Conservation (phyloP, 2,888 invertebrate genomes). For the Morpho deidamia region DNA sequence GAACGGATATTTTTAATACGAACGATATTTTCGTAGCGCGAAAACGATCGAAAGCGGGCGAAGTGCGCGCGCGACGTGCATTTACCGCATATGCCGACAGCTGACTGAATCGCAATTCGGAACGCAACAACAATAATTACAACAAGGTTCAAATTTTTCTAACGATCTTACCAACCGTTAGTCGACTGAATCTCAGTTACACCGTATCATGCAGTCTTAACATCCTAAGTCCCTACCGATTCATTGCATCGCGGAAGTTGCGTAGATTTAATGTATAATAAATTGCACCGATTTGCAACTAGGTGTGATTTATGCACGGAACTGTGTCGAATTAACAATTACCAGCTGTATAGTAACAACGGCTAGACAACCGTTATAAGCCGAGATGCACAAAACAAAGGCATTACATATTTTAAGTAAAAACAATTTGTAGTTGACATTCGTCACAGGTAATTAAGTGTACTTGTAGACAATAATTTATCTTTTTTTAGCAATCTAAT, state of each 20-base stretch:
- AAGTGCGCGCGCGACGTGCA: constrained; percentile 71
- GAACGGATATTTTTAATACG: constrained; percentile 22
- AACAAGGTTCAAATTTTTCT: constrained; percentile 55
- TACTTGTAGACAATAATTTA: too few relatives aligned
- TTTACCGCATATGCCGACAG: constrained; percentile 66
- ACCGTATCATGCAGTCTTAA: constrained; percentile 38
- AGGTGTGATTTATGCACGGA: constrained; percentile 63
- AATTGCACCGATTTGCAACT: constrained; percentile 60
- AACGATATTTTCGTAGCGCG: constrained; percentile 32
- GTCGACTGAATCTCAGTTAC: constrained; percentile 19
- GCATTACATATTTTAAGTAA: constrained; percentile 25
- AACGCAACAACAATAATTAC: constrained; percentile 59
- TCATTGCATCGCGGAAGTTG: constrained; percentile 34
- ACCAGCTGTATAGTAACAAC: constrained; percentile 46
- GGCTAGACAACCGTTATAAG: constrained; percentile 44
- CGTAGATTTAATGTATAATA: constrained; percentile 48
- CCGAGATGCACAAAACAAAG: constrained; percentile 19
- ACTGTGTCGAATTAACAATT: constrained; percentile 71
- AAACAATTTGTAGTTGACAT: constrained; percentile 20
- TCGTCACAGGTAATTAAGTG: constrained; percentile 18
- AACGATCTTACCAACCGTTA: constrained; percentile 42
- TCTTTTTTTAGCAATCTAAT: too few relatives aligned
- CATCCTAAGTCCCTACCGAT: constrained; percentile 51
- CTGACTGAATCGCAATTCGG: constrained; percentile 75
- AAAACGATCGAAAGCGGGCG: constrained; percentile 32